Evolutionary conservation across 2,888 invertebrate genomes (phyloP).

Genomic region (Panzeria rudis): DNA sequence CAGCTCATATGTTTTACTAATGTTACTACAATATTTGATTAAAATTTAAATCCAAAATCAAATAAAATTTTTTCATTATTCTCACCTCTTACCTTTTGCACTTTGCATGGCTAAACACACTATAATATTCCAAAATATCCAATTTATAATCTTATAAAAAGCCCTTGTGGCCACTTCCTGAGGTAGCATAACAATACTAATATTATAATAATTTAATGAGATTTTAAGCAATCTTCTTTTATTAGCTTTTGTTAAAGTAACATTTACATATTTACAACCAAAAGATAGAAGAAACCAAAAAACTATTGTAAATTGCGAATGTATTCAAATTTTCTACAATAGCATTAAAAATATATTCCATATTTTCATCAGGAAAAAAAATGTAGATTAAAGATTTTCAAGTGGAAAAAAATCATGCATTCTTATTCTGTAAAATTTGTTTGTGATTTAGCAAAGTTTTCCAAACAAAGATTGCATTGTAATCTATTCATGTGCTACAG

Average conservation of each 20-base stretch:
- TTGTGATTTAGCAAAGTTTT: slow-evolving; percentile 8
- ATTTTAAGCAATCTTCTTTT: slow-evolving; percentile 29
- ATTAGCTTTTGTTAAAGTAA: neutral
- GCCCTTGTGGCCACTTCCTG: slow-evolving; percentile 34
- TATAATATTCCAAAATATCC: neutral
- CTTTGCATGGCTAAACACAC: neutral
- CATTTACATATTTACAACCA: neutral
- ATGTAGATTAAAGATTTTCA: slow-evolving; percentile 2
- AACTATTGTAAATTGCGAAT: slow-evolving; percentile 19
- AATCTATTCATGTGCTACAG: slow-evolving; percentile 27
- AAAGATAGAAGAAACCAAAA: neutral
- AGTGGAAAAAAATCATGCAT: neutral
- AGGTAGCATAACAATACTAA: neutral
- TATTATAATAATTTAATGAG: slow-evolving; percentile 22
- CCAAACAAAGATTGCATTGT: slow-evolving; percentile 5
- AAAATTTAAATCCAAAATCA: neutral
- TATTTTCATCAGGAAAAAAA: neutral
- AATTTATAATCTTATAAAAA: neutral
- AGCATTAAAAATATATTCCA: neutral
- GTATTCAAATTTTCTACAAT: slow-evolving; percentile 6
- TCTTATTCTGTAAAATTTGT: neutral
- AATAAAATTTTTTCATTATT: neutral
- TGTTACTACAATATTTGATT: no score
- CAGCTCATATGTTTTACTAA: no score
- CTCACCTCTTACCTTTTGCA: neutral